Evolutionary conservation across 2,113 vertebrate genomes (phyloP).

Genomic region (Notiomystis cincta): DNA sequence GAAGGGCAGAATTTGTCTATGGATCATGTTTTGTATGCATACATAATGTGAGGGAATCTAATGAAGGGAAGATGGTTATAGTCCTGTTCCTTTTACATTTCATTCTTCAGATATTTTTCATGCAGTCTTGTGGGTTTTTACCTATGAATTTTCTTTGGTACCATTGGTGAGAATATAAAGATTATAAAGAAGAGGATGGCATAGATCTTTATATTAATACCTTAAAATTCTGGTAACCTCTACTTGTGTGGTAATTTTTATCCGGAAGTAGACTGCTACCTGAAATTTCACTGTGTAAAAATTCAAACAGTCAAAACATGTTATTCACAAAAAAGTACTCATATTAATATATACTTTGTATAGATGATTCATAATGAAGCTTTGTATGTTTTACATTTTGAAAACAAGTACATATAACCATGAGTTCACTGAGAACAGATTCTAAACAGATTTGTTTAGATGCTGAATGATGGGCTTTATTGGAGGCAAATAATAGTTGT

Average conservation of each 20-base stretch:
- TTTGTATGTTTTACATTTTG: neutral
- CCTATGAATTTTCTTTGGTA: neutral
- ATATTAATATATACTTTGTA: neutral
- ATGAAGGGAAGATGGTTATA: neutral
- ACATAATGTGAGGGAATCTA: neutral
- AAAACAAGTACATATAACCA: neutral
- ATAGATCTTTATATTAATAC: neutral
- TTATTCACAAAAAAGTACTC: neutral
- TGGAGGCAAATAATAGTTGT: neutral
- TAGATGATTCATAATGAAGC: neutral
- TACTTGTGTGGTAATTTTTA: neutral
- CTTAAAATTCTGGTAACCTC: neutral
- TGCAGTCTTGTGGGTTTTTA: neutral
- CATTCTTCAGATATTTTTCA: neutral
- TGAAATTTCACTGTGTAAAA: neutral
- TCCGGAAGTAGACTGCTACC: neutral
- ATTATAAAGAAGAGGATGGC: neutral
- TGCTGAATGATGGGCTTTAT: neutral
- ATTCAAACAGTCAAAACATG: neutral
- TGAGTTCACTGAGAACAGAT: neutral
- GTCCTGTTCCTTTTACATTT: neutral
- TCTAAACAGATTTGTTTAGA: neutral
- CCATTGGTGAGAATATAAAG: neutral
- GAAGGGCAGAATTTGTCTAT: neutral
- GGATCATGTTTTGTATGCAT: neutral